Evolutionary conservation across 2,113 vertebrate species (phyloP), one percentile per base, ranked within the genome.

Genomic region (Tor tambroides): DNA sequence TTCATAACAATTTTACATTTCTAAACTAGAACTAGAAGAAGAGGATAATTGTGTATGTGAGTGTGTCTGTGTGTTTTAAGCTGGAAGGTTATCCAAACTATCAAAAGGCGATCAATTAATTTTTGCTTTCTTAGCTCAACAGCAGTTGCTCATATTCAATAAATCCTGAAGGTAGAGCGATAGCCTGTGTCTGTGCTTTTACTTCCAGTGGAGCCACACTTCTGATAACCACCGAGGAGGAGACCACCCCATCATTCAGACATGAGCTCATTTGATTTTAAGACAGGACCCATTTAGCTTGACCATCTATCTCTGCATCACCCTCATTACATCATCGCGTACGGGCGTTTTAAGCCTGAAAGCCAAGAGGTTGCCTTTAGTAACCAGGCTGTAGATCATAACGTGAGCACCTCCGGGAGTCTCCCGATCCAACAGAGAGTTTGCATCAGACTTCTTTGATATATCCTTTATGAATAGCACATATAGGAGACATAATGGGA

Each of bases 231-330:
- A 65, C 28, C 8, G 75, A 72, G 21, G 61, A 17, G 71, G 81
- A 72, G 54, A 75, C 81, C 72, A 71, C 72, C 46, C 84, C 83
- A 88, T 87, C 80, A 63, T 85, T 87, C 86, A 78, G 69, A 85
- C 81, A 83, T 87, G 63, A 90, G 85, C 77, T 91, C 89, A 89
- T 79, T 84, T 65, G 65, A 80, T 72, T 84, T 85, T 26, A 17
- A 19, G n/a, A 56, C 49, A 21, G 49, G 30, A 65, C 76, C 84
- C 56, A 78, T 85, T 87, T 77, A 85, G 78, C 65, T 54, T 65
- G 76, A 63, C 77, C 86, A 59, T 74, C 9, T 80, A 30, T 83
- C 19, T 74, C 41, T 54, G 46, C 86, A 79, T 84, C 78, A 85
- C 49, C 38, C 38, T 78, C 30, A 89, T 89, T 51, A 86, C 85